These are phyloP conservation scores for Gorsachius goisagi DNA, from an alignment of 2,113 vertebrate genomes.

Conservation along the genomic window DNA sequence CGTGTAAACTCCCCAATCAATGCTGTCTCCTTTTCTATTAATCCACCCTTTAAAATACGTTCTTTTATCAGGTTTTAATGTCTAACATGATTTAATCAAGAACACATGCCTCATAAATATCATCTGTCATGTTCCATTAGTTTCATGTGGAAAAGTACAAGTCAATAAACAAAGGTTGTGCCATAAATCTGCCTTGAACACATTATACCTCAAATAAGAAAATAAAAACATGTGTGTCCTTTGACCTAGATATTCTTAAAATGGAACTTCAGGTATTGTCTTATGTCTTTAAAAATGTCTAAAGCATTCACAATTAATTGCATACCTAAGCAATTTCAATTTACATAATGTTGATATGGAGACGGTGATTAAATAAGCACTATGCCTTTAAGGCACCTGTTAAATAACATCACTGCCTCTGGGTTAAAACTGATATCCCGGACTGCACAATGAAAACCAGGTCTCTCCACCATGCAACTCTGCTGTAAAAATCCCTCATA, in stretches of 20 bases:
- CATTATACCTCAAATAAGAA: slow-evolving; percentile 83
- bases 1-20: slow-evolving; percentile 62
- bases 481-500: slow-evolving; percentile 55
- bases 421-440: slow-evolving; percentile 52
- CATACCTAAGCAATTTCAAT: slow-evolving; percentile 71
- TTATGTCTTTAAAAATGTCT: slow-evolving; percentile 69
- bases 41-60: slow-evolving; percentile 74
- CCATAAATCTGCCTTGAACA: slow-evolving; percentile 86
- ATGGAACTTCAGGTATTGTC: slow-evolving; percentile 75
- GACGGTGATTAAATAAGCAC: slow-evolving; percentile 63
- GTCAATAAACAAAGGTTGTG: slow-evolving; percentile 85
- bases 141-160: slow-evolving; percentile 83
- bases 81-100: slow-evolving; percentile 82
- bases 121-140: slow-evolving; percentile 83
- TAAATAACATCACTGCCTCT: slow-evolving; percentile 68
- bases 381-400: slow-evolving; percentile 71
- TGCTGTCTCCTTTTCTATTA: slow-evolving; percentile 73
- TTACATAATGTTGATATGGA: slow-evolving; percentile 68
- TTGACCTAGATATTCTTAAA: slow-evolving; percentile 78
- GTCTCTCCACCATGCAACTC: slow-evolving; percentile 4
- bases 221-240: slow-evolving; percentile 86
- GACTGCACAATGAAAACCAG: slow-evolving; percentile 40
- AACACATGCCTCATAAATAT: slow-evolving; percentile 85
- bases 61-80: slow-evolving; percentile 84
- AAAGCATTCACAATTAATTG: slow-evolving; percentile 74